phyloP scores from a whole-genome alignment of 2,888 invertebrate genomes.

The Drosophila nr. medialis region DNA sequence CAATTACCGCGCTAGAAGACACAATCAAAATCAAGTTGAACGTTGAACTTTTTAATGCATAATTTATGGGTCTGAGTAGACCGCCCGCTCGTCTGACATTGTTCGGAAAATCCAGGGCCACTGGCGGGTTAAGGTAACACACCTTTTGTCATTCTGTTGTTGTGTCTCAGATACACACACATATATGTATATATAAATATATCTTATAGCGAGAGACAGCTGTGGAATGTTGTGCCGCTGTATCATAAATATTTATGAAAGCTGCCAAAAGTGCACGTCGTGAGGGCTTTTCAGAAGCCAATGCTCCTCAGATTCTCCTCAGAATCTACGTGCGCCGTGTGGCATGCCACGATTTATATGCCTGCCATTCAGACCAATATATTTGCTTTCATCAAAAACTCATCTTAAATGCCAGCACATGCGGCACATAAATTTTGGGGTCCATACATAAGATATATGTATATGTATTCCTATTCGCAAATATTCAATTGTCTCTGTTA shows the following conservation, averaged over 20 bases:
- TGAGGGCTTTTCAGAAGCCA: slow-evolving; percentile 8
- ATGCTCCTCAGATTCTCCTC: not conserved
- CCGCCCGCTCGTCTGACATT: slow-evolving; percentile 15
- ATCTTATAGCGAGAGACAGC: slow-evolving; percentile 44
- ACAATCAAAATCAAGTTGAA: slow-evolving; percentile 77
- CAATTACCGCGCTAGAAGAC: slow-evolving; percentile 61
- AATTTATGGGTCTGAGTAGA: slow-evolving; percentile 63
- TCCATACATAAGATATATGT: not conserved
- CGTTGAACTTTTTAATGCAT: slow-evolving; percentile 79
- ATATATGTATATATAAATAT: slow-evolving; percentile 10
- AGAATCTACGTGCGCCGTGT: slow-evolving; percentile 52
- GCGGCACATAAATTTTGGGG: slow-evolving; percentile 54
- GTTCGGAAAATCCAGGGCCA: slow-evolving; percentile 16
- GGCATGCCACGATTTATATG: slow-evolving; percentile 63
- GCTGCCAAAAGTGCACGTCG: slow-evolving; percentile 46
- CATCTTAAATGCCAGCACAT: slow-evolving; percentile 78
- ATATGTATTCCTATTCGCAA: not conserved
- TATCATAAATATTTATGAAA: slow-evolving; percentile 77
- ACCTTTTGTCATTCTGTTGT: slow-evolving; percentile 35
- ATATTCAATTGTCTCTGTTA: slow-evolving; percentile 38
- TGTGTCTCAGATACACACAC: slow-evolving; percentile 29
- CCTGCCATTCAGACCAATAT: slow-evolving; percentile 53
- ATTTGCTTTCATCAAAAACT: slow-evolving; percentile 72
- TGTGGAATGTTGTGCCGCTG: slow-evolving; percentile 45
- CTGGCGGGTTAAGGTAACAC: slow-evolving; percentile 41